phyloP scores from a whole-genome alignment of 2,113 vertebrate species.

The Cathartes aura region DNA sequence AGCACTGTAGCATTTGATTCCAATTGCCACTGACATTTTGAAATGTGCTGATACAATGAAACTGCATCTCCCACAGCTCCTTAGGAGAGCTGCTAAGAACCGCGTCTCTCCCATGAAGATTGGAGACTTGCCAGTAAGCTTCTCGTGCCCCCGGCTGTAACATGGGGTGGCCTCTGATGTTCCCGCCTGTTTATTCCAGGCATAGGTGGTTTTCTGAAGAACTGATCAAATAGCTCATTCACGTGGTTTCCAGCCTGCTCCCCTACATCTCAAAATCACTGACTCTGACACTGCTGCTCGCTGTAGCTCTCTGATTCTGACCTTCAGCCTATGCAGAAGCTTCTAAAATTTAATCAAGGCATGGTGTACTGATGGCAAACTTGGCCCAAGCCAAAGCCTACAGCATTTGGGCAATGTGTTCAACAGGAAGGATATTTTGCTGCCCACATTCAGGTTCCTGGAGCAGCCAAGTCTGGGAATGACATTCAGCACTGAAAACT shows the following conservation, averaged over 20 bases:
- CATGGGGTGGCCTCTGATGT: not conserved
- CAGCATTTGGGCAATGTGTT: not conserved
- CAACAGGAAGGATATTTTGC: not conserved
- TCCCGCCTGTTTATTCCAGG: fast-evolving
- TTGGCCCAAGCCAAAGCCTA: not conserved
- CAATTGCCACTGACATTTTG: constrained; percentile 20
- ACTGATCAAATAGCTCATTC: not conserved
- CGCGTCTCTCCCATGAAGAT: not conserved
- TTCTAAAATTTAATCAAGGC: not conserved
- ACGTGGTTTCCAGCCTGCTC: not conserved
- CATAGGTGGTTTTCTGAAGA: not conserved
- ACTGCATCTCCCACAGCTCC: not conserved
- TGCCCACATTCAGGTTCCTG: not conserved
- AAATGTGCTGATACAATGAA: not conserved
- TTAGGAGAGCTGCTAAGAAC: not conserved
- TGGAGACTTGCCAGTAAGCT: not conserved
- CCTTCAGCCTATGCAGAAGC: not conserved
- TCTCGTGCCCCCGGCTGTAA: not conserved
- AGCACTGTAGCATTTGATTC: not conserved
- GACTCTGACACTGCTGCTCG: not conserved
- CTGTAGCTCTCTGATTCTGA: not conserved
- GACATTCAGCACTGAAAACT: not conserved
- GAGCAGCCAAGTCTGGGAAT: not conserved
- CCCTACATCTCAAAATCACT: fast-evolving
- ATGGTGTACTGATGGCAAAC: not conserved